Percentiles rank a stretch among this genome's conserved stretches.
Evolutionary conservation across 2,888 invertebrate genomes (phyloP).

Genomic region (Agrochola macilenta): DNA sequence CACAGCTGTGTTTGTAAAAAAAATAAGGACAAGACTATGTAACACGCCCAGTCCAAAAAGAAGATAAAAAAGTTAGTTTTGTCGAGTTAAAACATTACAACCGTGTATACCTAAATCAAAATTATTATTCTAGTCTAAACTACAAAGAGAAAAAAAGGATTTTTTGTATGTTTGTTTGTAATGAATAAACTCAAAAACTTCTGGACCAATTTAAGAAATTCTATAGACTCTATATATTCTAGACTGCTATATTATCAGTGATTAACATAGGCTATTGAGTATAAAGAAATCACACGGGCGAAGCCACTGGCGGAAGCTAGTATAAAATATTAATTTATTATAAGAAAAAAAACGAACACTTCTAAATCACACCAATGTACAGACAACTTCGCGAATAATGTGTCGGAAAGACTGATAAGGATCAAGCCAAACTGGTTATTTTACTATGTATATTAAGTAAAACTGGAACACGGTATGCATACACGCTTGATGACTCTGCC

Average conservation of each 20-base stretch:
- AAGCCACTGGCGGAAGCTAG: too few relatives aligned
- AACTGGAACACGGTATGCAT: neutral
- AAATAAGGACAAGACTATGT: neutral
- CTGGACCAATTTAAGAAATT: too few relatives aligned
- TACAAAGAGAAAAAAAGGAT: too few relatives aligned
- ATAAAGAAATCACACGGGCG: too few relatives aligned
- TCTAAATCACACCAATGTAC: constrained; percentile 7
- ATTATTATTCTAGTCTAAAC: neutral
- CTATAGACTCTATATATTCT: too few relatives aligned
- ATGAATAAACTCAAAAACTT: too few relatives aligned
- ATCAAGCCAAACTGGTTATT: constrained; percentile 46
- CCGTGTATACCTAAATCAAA: neutral
- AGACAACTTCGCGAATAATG: constrained; percentile 1
- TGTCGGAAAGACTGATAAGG: constrained; percentile 10
- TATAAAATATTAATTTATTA: neutral
- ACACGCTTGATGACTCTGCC: constrained; percentile 1
- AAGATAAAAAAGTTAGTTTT: neutral
- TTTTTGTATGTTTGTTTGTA: too few relatives aligned
- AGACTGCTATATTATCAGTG: too few relatives aligned
- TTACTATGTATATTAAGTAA: constrained; percentile 8
- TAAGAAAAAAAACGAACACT: neutral
- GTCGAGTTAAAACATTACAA: neutral
- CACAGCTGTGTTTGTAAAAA: neutral
- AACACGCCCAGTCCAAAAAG: neutral
- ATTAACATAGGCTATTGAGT: too few relatives aligned